Evolutionary conservation across 2,888 invertebrate species (phyloP).

Genomic region (Plebejus anna): DNA sequence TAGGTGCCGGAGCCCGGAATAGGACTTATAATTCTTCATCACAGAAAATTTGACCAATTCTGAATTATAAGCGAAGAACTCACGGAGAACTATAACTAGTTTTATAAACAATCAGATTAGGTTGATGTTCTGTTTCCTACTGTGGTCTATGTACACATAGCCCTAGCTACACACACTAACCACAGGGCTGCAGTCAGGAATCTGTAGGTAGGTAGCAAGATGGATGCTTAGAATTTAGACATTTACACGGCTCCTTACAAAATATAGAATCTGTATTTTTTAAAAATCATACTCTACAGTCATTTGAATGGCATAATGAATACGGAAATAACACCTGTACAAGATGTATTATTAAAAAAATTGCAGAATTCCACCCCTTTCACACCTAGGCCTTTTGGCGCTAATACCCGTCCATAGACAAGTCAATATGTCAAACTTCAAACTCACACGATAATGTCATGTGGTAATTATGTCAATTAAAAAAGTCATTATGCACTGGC

Average conservation of each 20-base stretch:
- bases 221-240: background rate
- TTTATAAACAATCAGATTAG: background rate
- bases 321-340: background rate
- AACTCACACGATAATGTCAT: conserved; percentile 38
- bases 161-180: background rate
- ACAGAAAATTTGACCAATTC: no score
- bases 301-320: background rate
- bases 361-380: conserved; percentile 11
- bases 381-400: conserved; percentile 14
- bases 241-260: background rate
- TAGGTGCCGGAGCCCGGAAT: no score
- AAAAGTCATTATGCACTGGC: conserved; percentile 52
- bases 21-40: no score
- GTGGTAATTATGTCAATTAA: conserved; percentile 52
- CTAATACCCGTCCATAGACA: conserved; percentile 26
- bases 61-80: background rate
- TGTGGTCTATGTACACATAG: conserved; percentile 22
- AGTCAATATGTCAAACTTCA: conserved; percentile 28
- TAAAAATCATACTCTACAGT: background rate
- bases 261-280: background rate
- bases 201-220: conserved; percentile 11
- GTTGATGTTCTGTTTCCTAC: background rate
- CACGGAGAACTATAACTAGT: background rate
- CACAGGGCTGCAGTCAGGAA: conserved; percentile 7
- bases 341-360: background rate